Evolutionary conservation across 2,888 invertebrate species (phyloP), one percentile per base, ranked within the genome.

Genomic region (Cosmia trapezina): DNA sequence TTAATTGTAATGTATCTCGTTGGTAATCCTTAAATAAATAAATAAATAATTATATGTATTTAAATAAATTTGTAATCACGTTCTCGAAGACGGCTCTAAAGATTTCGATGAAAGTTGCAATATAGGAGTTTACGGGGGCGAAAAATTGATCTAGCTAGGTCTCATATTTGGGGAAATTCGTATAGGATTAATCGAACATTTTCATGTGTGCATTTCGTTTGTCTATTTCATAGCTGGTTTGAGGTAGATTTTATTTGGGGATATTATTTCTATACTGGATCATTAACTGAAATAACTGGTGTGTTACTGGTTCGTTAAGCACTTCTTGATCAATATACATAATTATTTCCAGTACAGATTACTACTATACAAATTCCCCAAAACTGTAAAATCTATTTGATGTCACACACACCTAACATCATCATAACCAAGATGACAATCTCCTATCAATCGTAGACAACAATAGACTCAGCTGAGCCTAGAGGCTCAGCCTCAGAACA

Each of bases 381-480:
- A 9, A 49, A 51, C 41, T 43, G 14, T 14, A 11, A 41, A 19
- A 37, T 19, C 3, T 17, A 9, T 28, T 70, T 41, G 2, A 17
- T 43, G 19, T 37, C 12, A n/a, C 37, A n/a, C 11, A 12, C 41
- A 12, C n/a, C 14, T 19, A 62, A 70, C 22, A 54, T 61, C 60
- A 56, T 60, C 51, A 49, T 60, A 60, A 45, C 49, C 12, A 47
- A 73, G 22, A 82, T 75, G 37, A 43, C 47, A 62, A 84, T 82
- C 82, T 82, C 17, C n/a, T 73, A 83, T 81, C 65, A 66, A 73
- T 81, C 60, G 56, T 12, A 28, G 28, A 78, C 73, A 78, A 80
- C 72, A 80, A 81, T 80, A 73, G 73, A 33, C 57, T 61, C 33
- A 54, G 45, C 47, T 69, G 14, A 68, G 33, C 47, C 66, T 53